Conservation (phyloP, 2,888 invertebrate species). For the Schrankia costaestrigalis region DNA sequence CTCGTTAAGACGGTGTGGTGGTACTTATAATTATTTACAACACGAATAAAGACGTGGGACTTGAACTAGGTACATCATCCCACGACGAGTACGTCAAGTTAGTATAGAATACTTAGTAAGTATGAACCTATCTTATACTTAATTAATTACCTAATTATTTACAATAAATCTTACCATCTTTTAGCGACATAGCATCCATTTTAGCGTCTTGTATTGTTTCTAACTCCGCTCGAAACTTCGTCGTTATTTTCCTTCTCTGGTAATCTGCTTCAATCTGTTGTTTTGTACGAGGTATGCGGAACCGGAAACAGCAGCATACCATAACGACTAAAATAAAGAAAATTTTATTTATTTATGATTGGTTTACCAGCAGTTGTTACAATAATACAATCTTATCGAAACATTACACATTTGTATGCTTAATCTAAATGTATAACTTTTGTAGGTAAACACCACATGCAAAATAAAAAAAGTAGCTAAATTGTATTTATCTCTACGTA, state of each 20-base stretch:
- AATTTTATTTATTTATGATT: not conserved
- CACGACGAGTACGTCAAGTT: too few relatives aligned
- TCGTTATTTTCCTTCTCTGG: conserved; percentile 89
- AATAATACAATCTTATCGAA: too few relatives aligned
- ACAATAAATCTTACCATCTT: conserved; percentile 82
- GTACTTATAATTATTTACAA: too few relatives aligned
- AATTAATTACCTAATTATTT: not conserved
- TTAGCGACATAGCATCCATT: conserved; percentile 90
- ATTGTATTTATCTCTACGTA: too few relatives aligned
- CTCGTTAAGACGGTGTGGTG: too few relatives aligned
- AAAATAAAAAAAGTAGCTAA: too few relatives aligned
- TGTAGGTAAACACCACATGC: not conserved
- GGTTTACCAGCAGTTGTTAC: too few relatives aligned
- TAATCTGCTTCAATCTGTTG: conserved; percentile 97
- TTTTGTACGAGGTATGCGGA: conserved; percentile 95
- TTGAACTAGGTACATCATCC: too few relatives aligned
- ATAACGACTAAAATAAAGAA: conserved; percentile 84
- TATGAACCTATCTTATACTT: not conserved
- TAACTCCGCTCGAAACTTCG: conserved; percentile 90
- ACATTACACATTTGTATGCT: not conserved
- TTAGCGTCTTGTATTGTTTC: conserved; percentile 91
- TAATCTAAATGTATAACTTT: not conserved
- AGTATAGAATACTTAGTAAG: too few relatives aligned
- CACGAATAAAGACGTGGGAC: too few relatives aligned
- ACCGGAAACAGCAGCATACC: conserved; percentile 93